Base-by-base conservation (phyloP, 2,797 vertebrate species). In the Botia kubotai region DNA sequence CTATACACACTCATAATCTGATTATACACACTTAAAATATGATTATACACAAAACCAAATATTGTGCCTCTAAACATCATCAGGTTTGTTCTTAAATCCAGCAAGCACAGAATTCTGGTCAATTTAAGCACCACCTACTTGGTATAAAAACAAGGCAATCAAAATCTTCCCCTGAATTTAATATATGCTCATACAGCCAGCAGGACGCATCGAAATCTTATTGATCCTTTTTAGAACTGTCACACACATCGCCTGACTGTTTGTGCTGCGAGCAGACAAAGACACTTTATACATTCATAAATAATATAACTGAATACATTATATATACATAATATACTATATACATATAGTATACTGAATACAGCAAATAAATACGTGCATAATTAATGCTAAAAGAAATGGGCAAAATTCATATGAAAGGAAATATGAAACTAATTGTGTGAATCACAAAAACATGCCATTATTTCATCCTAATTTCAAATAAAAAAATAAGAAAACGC, bases 101-200 rank as follows among this genome's bases (percentile, higher is more conserved):
- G 87, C 85, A 86, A 92, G 83, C 79, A 73, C 17, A 67, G 83
- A 87, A 86, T 89, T 90, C 87, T 66, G 83, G 80, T 77, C 72
- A 82, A 74, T 86, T 80, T 86, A 75, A 83, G 74, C 71, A 83
- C 82, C 72, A 70, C 82, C 75, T 85, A 58, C 85, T 88, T 87
- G 79, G 63, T 83, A 88, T 66, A 86, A 89, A 90, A 71, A 80
- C 87, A 10, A 75, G 77, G 88, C 90, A 93, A 91, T 92, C 90
- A 92, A 91, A 90, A 84, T 46, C 72, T 87, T 77, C 66, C 3
- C 55, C 77, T 62, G 29, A 83, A 86, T 80, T 70, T 82, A 55
- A 84, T 83, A 89, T 89, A 89, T 90, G 87, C 86, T 89, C 90
- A 92, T 84, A 72, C 8, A 13, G 57, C 66, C 79, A 73, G 80